Evolutionary conservation across 2,113 vertebrate species (phyloP), one percentile per base, ranked within the genome.

Genomic region (Propithecus coquereli): DNA sequence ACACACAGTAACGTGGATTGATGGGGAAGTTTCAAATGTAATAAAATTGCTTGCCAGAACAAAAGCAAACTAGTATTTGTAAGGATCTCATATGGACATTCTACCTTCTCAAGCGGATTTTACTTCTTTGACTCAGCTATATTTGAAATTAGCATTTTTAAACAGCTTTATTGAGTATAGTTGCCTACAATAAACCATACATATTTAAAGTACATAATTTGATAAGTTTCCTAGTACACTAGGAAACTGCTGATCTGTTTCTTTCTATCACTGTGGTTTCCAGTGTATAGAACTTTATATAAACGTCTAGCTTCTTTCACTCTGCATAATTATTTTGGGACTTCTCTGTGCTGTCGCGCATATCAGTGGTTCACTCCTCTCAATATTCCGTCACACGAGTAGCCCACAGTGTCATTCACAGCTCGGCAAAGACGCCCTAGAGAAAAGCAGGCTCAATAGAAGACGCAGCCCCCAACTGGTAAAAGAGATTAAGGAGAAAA

Each of bases 151-250:
- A 30, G 10, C 30, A 12, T 27, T 63, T 63, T 63, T 30, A 63
- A 63, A 63, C 61, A 63, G 6, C 32, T 37, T 59, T 70, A n/a
- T 47, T 37, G 77, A 70, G 2, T 81, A 27, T 91, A n/a, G 66
- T 32, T 90, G 45, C 77, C 17, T 57, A 43, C 6, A 45, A 59
- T 57, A 81, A 79, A 66, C 73, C 40, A 12, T 3, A 45, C 13
- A 34, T 70, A 68, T 57, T 70, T 81, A 47, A 91, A 71, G 40
- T 59, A 30, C 22, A 22, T 82, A 59, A 91, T 59, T n/a, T 81
- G 37, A 47, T 90, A 32, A 65, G 30, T 70, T 81, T 70, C 76
- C 50, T 57, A 13, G 57, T 52, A n/a, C 25, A 2, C n/a, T 43
- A 59, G 37, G 77, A 57, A 45, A 81, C 50, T 14, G 27, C 50